These are phyloP conservation scores for Pseudoips prasinana DNA, from an alignment of 2,888 invertebrate species.

Conservation along the genomic window DNA sequence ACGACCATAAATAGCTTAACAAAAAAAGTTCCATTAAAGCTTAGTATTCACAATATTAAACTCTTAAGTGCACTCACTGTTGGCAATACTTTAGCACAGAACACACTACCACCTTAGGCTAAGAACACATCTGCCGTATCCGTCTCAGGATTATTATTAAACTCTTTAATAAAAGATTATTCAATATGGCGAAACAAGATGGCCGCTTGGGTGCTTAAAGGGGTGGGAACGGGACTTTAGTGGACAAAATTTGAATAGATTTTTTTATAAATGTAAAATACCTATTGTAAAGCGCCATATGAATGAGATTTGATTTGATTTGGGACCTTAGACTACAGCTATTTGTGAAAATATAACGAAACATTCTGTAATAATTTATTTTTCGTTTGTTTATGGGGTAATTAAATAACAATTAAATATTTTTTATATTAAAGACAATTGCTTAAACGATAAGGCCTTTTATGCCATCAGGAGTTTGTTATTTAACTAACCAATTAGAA, in stretches of 20 bases:
- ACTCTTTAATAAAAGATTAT: slow-evolving; percentile 65
- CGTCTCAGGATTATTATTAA: slow-evolving; percentile 57
- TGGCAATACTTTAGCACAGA: slow-evolving; percentile 31
- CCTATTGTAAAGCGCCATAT: no score
- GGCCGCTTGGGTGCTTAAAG: slow-evolving; percentile 64
- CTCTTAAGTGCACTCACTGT: slow-evolving; percentile 27
- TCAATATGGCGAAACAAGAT: slow-evolving; percentile 68
- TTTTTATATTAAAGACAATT: no score
- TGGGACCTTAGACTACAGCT: no score
- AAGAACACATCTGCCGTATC: slow-evolving; percentile 38
- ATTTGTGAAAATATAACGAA: no score
- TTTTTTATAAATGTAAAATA: slow-evolving; percentile 1
- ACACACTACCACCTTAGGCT: slow-evolving; percentile 36
- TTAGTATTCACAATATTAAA: slow-evolving; percentile 5
- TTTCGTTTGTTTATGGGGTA: no score
- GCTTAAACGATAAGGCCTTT: no score
- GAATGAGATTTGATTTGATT: not conserved
- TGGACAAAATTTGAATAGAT: slow-evolving; percentile 23
- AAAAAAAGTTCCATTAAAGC: no score
- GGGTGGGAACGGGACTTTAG: slow-evolving; percentile 30
- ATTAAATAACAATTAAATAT: no score
- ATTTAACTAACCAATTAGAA: no score
- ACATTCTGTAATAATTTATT: no score
- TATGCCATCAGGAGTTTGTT: no score
- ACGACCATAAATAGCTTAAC: no score